Conservation (phyloP, 2,113 vertebrate genomes). For the Lipophrys pholis region DNA sequence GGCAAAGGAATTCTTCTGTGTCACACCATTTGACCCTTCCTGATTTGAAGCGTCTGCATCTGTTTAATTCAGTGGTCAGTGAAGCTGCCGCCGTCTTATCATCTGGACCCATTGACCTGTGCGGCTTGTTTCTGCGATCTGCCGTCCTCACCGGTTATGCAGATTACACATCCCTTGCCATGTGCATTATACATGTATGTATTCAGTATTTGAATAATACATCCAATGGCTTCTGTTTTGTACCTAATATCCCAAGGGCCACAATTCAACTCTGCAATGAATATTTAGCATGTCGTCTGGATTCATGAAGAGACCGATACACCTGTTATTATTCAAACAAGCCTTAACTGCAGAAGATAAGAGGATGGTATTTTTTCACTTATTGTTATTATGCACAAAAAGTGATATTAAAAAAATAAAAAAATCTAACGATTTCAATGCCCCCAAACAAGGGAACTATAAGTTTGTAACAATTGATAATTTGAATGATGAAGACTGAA, state of each 20-base stretch:
- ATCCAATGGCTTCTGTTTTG: not conserved
- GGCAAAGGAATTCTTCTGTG: not conserved
- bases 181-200: slow-evolving; percentile 12
- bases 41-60: slow-evolving; percentile 3
- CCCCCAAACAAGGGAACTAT: not conserved
- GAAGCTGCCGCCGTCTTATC: slow-evolving; percentile 2
- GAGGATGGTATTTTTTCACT: not conserved
- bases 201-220: not conserved
- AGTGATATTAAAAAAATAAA: not conserved
- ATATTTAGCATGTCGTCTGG: not conserved
- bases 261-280: not conserved
- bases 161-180: slow-evolving; percentile 2
- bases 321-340: not conserved
- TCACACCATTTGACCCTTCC: not conserved
- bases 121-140: not conserved
- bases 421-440: not conserved
- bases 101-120: not conserved
- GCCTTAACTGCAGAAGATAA: too few relatives aligned
- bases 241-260: not conserved
- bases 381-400: slow-evolving; percentile 1
- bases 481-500: too few relatives aligned
- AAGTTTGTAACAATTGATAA: too few relatives aligned
- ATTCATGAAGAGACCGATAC: not conserved
- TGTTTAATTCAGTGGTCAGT: not conserved
- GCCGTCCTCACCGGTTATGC: slow-evolving; percentile 1